These are phyloP conservation scores for Melangyna quadrimaculata DNA, from an alignment of 2,888 invertebrate species.

Conservation along the genomic window DNA sequence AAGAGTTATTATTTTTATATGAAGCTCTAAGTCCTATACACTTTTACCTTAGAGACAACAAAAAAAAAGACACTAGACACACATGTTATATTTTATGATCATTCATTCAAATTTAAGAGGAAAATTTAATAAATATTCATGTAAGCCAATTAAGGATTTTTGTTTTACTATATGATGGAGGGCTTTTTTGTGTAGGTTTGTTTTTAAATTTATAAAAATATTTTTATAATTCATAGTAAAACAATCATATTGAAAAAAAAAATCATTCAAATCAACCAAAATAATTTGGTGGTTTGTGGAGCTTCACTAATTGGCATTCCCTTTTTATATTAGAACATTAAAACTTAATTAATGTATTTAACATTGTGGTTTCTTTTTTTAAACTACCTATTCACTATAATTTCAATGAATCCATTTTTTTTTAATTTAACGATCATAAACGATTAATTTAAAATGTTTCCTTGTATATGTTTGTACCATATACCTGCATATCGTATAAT, in stretches of 20 bases:
- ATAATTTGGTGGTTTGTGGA: slow-evolving; percentile 6
- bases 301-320: slow-evolving; percentile 27
- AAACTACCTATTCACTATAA: not conserved
- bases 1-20: slow-evolving; percentile 29
- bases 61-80: slow-evolving; percentile 24
- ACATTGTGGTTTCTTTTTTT: slow-evolving; percentile 11
- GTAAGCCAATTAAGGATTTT: slow-evolving; percentile 52
- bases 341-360: slow-evolving; percentile 34
- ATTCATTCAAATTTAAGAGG: slow-evolving; percentile 33
- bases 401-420: slow-evolving; percentile 47
- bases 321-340: slow-evolving; percentile 4
- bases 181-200: slow-evolving; percentile 9
- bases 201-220: not conserved
- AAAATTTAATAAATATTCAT: slow-evolving; percentile 66
- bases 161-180: not conserved
- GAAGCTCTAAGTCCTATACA: not conserved
- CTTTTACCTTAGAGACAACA: slow-evolving; percentile 5
- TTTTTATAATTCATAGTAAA: slow-evolving; percentile 32
- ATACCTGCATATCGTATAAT: slow-evolving; percentile 23
- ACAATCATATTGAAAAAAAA: slow-evolving; percentile 18
- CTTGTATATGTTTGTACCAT: no score
- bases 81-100: slow-evolving; percentile 40
- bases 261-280: slow-evolving; percentile 24
- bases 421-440: slow-evolving; percentile 47
- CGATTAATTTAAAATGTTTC: slow-evolving; percentile 60